These are phyloP conservation scores for Zosterops pallidus DNA, from an alignment of 2,113 vertebrate species.

Conservation along the genomic window DNA sequence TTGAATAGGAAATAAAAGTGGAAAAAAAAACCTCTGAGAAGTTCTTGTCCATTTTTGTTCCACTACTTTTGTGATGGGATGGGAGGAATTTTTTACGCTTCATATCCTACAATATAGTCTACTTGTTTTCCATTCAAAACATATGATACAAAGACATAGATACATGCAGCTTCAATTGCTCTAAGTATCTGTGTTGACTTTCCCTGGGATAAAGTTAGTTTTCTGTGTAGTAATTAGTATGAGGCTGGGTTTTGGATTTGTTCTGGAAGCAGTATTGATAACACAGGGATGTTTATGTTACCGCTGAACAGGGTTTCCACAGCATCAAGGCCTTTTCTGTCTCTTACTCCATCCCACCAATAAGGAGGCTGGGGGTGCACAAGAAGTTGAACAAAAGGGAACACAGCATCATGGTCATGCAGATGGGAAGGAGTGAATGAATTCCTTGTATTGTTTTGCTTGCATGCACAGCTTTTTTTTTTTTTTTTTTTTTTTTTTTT, in stretches of 20 bases:
- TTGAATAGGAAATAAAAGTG: background rate
- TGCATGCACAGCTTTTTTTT: rapidly evolving
- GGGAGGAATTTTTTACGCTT: background rate
- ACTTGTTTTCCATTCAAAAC: background rate
- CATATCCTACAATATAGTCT: background rate
- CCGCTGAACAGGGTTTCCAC: background rate
- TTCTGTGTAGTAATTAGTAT: background rate
- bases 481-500: background rate
- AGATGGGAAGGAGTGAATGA: background rate
- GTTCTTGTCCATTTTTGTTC: background rate
- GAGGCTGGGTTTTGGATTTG: background rate
- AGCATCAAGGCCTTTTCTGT: background rate
- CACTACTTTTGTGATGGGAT: background rate
- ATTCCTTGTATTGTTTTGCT: background rate
- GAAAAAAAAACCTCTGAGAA: background rate
- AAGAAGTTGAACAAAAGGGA: background rate
- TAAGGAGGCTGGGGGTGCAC: background rate
- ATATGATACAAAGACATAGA: background rate
- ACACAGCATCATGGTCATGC: background rate
- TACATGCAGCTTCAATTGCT: background rate
- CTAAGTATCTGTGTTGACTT: background rate
- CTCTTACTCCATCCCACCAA: background rate
- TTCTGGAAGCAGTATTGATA: background rate
- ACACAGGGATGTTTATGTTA: background rate
- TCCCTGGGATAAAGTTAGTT: background rate